These are phyloP conservation scores for Oconnorella tubifera DNA, from an alignment of 2,888 invertebrate species.

Conservation along the genomic window DNA sequence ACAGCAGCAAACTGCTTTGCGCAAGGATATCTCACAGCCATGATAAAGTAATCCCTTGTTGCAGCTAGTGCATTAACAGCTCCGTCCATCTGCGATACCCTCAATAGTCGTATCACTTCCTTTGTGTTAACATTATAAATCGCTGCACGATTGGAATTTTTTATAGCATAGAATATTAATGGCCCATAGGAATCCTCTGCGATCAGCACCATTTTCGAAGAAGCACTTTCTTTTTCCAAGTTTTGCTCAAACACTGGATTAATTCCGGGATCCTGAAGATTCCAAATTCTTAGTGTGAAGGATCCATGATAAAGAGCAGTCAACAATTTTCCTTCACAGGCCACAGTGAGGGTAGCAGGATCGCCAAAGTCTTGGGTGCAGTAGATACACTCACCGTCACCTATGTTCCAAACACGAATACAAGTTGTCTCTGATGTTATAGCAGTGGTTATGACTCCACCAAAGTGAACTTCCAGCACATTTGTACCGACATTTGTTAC, in stretches of 20 bases:
- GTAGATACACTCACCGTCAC: slow-evolving; percentile 38
- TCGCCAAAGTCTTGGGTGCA: slow-evolving; percentile 43
- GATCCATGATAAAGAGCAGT: slow-evolving; percentile 49
- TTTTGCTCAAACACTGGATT: neutral
- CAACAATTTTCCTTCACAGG: slow-evolving; percentile 43
- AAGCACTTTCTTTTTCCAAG: neutral
- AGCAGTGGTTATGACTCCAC: slow-evolving; percentile 39
- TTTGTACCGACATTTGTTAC: slow-evolving; percentile 43
- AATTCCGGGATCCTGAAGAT: no score
- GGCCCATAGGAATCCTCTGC: slow-evolving; percentile 41
- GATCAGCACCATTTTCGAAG: slow-evolving; percentile 31
- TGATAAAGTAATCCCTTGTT: slow-evolving; percentile 47
- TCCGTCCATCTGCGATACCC: slow-evolving; percentile 39
- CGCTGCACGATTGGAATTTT: slow-evolving; percentile 42
- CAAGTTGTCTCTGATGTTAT: slow-evolving; percentile 45
- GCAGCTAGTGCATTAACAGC: slow-evolving; percentile 46
- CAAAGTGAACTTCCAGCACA: slow-evolving; percentile 41
- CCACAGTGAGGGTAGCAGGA: slow-evolving; percentile 44
- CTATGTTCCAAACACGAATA: slow-evolving; percentile 45
- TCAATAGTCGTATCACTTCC: slow-evolving; percentile 42
- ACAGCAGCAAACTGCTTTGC: slow-evolving; percentile 47
- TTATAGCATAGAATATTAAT: slow-evolving; percentile 46
- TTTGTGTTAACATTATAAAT: slow-evolving; percentile 46
- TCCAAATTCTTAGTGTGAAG: slow-evolving; percentile 45
- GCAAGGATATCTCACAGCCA: slow-evolving; percentile 47